Evolutionary conservation across 2,113 vertebrate genomes (phyloP).

Genomic region (Gyps fulvus): DNA sequence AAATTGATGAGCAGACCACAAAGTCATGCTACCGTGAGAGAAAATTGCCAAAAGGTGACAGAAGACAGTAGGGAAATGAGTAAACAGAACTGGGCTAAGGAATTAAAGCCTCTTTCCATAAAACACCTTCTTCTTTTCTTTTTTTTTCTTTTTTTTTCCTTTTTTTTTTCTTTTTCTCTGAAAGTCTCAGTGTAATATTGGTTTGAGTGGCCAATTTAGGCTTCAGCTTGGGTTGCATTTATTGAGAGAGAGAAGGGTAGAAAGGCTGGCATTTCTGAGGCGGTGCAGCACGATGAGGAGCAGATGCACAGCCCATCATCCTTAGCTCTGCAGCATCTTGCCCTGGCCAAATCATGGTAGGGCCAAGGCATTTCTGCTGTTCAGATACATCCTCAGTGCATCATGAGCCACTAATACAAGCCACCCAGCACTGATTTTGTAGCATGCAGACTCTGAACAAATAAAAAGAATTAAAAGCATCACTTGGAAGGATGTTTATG

Average conservation of each 20-base stretch:
- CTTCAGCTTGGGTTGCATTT: not conserved
- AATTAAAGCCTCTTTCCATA: not conserved
- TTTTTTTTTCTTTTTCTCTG: not conserved
- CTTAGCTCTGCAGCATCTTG: not conserved
- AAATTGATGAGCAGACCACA: constrained; percentile 2
- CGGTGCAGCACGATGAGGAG: fast-evolving
- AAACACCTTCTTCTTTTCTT: not conserved
- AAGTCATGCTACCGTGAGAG: not conserved
- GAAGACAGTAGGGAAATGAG: not conserved
- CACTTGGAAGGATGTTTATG: not conserved
- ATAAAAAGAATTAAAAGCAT: constrained; percentile 28
- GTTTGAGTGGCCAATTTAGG: not conserved
- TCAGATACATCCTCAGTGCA: not conserved
- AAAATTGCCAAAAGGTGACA: not conserved
- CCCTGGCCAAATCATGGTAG: not conserved
- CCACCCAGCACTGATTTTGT: not conserved
- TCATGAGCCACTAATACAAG: not conserved
- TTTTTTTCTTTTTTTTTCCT: not conserved
- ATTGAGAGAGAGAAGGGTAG: not conserved
- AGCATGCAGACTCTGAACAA: not conserved
- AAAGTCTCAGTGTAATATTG: not conserved
- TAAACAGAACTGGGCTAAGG: not conserved
- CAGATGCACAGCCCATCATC: not conserved
- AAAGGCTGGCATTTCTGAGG: not conserved
- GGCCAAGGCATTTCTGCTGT: not conserved